These are phyloP conservation scores for Ceyx cyanopectus DNA, from an alignment of 2,113 vertebrate genomes.

Conservation along the genomic window DNA sequence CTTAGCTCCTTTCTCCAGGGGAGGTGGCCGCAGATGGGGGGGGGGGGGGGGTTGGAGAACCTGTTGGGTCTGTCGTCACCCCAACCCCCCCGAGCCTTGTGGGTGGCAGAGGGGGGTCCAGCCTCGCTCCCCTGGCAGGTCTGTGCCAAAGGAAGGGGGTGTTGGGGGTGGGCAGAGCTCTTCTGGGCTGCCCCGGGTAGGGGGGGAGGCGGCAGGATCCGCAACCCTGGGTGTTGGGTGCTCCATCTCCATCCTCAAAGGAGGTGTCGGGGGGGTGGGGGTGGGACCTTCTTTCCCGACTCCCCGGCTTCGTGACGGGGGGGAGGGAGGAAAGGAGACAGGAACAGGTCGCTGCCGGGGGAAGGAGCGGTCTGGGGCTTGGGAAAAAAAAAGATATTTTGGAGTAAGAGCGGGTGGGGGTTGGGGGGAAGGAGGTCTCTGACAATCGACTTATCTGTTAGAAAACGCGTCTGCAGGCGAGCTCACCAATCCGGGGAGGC, in stretches of 20 bases:
- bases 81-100: too few relatives aligned
- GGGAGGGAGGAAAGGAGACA: neutral
- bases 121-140: neutral
- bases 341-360: neutral
- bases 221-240: neutral
- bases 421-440: neutral
- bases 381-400: neutral
- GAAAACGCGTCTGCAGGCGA: neutral
- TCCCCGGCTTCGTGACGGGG: neutral
- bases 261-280: neutral
- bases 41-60: neutral
- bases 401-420: neutral
- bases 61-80: too few relatives aligned
- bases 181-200: neutral
- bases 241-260: neutral
- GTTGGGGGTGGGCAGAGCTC: neutral
- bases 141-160: neutral
- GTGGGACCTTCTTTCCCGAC: neutral
- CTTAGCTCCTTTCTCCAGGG: neutral
- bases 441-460: conserved; percentile 7
- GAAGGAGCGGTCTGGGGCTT: neutral
- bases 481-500: neutral
- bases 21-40: too few relatives aligned
- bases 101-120: neutral
- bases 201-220: neutral